phyloP scores from a whole-genome alignment of 2,888 invertebrate species.

The Diadromus collaris region DNA sequence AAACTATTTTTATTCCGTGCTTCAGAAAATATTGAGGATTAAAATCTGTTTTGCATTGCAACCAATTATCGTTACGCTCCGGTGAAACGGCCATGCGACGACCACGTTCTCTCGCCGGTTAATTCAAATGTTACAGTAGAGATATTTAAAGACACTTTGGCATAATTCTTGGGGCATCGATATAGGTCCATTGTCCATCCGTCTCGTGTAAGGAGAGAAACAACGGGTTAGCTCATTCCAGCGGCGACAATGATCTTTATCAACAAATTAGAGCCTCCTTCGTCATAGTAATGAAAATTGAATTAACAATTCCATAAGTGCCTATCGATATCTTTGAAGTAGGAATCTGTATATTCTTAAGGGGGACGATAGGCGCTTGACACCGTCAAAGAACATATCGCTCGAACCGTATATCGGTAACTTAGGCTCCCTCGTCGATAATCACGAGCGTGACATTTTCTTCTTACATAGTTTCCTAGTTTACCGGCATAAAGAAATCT shows the following conservation, averaged over 20 bases:
- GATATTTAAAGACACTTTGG: slow-evolving; percentile 56
- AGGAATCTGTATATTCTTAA: not conserved
- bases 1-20: not conserved
- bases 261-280: not conserved
- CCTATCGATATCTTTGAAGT: too few relatives aligned
- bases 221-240: not conserved
- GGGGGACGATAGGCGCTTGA: not conserved
- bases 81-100: slow-evolving; percentile 38
- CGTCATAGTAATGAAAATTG: not conserved
- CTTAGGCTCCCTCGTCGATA: slow-evolving; percentile 26
- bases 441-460: not conserved
- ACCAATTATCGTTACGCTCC: slow-evolving; percentile 51
- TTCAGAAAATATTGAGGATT: not conserved
- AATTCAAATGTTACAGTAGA: slow-evolving; percentile 40
- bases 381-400: not conserved
- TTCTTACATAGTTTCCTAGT: not conserved
- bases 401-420: slow-evolving; percentile 30
- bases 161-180: slow-evolving; percentile 34
- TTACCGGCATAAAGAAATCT: slow-evolving; percentile 28
- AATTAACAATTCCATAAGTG: not conserved
- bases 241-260: not conserved
- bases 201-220: slow-evolving; percentile 5
- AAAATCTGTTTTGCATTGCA: slow-evolving; percentile 44
- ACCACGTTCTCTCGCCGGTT: slow-evolving; percentile 24
- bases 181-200: slow-evolving; percentile 13